Base-by-base conservation (phyloP, 2,797 vertebrate genomes). In the Bradypodion pumilum region DNA sequence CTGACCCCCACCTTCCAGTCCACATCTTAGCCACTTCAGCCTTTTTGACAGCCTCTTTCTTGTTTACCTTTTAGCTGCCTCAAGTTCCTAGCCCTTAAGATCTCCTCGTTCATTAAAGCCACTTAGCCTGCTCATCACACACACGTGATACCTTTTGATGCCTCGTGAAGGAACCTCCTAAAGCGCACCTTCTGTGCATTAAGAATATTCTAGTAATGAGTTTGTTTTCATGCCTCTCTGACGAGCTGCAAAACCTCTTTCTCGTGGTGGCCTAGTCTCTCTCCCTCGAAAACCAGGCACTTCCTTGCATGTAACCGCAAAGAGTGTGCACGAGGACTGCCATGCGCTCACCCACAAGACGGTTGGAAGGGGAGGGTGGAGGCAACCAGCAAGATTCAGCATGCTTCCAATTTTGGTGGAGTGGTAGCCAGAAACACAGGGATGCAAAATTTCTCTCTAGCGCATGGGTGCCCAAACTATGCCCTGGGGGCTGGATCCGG, bases 141-240 rank as follows among this genome's bases (percentile, higher is more conserved):
- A 5, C 19, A 5, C 0, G 12, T 2, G 1, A 68, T 42, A 19
- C 32, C 59, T 9, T 15, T 6, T 1, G 59, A 1, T 2, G 25
- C 29, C 29, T 32, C 4, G 37, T 15, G 56, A 27, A 23, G 23
- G 49, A 68, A 7, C 62, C 49, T 66, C 63, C 16, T 1, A 12
- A 19, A 10, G 25, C 42, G 25, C 8, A 15, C 46, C 23, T 60
- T 21, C 78, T 35, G 19, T 49, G 63, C 10, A 32, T 52, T 1
- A 32, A 25, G 52, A 56, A 37, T 2, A 1, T 68, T 42, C 2
- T 21, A 29, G 29, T 9, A 42, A n/a, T 29, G 9, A 1, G 21
- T 25, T 35, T 2, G 62, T 4, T 29, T 25, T 3, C 27, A 6
- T 65, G 32, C 32, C 52, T 56, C 13, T 21, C 52, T 3, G 52